Percentiles rank a stretch among this genome's conserved stretches.
Conservation (phyloP, 2,113 vertebrate species). For the Megaceryle torquata region DNA sequence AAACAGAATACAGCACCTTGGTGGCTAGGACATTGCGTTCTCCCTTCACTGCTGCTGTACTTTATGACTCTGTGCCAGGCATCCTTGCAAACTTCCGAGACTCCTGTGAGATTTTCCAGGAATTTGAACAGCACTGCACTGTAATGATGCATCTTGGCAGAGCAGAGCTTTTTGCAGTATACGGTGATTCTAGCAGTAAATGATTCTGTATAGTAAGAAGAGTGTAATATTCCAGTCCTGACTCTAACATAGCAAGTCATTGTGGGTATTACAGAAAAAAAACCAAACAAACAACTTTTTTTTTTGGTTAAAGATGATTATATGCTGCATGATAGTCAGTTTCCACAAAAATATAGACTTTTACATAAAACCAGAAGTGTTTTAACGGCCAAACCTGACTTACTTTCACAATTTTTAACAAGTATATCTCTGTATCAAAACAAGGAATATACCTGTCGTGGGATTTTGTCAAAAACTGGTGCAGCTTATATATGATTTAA, state of each 20-base stretch:
- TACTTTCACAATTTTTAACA: background rate
- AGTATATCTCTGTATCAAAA: background rate
- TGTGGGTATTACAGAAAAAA: background rate
- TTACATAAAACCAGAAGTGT: background rate
- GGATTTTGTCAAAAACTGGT: background rate
- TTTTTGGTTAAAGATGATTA: background rate
- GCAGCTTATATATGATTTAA: background rate
- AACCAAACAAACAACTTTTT: background rate
- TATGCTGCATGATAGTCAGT: background rate
- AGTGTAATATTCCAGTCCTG: background rate
- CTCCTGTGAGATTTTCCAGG: background rate
- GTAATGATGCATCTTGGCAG: background rate
- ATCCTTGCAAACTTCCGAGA: background rate
- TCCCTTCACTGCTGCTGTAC: background rate
- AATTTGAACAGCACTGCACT: slow-evolving; percentile 15
- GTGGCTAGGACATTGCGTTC: background rate
- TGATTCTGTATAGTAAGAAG: background rate
- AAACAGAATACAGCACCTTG: background rate
- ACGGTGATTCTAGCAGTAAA: background rate
- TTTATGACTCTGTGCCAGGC: background rate
- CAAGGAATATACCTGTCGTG: background rate
- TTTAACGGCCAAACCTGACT: background rate
- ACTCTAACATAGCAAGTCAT: background rate
- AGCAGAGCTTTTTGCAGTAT: background rate
- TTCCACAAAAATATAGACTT: background rate